Base-by-base conservation (phyloP, 2,797 vertebrate species). In the Micropoecilia bifurca region DNA sequence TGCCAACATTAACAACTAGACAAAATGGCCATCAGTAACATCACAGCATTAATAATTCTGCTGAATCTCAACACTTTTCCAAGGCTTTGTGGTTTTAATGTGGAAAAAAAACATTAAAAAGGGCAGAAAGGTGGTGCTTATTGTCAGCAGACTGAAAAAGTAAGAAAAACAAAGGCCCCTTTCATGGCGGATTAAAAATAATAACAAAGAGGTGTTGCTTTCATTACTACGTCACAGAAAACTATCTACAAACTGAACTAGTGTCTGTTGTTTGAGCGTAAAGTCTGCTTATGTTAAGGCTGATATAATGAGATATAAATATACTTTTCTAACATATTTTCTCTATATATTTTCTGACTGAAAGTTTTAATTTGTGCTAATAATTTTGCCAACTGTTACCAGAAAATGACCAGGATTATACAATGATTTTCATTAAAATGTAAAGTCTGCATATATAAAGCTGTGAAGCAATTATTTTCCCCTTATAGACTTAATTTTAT, bases 1-100 rank as follows among this genome's bases (percentile, higher is more conserved):
- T 91, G 88, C 88, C 84, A 76, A 87, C 83, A 87, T 76, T 66
- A 76, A 75, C 69, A 74, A 79, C 75, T 81, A 90, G 25, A 85
- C 85, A 76, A 71, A 75, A 91, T 47, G 73, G 84, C 74, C 77
- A 73, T 68, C 80, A 82, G 77, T 71, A 78, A 87, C 6, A 80
- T 48, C 39, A 74, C 84, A 88, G 76, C 61, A 82, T 39, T 0
- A 18, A 74, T 43, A 76, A 61, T 77, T 85, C 83, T 78, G 83
- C 85, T 75, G 86, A 69, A 78, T 83, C 76, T 71, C 75, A 83
- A 81, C 47, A 63, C 36, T 74, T 79, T 80, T 76, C 46, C 71
- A 50, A 88, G 28, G 57, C 45, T 86, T 71, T 12, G 39, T 74
- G 76, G 78, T 79, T 86, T 41, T 39, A 22, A 41, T 28, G 74